Evolutionary conservation across 1,140 invertebrate species (phyloP).

Genomic region (Phymorhynchus buccinoides): DNA sequence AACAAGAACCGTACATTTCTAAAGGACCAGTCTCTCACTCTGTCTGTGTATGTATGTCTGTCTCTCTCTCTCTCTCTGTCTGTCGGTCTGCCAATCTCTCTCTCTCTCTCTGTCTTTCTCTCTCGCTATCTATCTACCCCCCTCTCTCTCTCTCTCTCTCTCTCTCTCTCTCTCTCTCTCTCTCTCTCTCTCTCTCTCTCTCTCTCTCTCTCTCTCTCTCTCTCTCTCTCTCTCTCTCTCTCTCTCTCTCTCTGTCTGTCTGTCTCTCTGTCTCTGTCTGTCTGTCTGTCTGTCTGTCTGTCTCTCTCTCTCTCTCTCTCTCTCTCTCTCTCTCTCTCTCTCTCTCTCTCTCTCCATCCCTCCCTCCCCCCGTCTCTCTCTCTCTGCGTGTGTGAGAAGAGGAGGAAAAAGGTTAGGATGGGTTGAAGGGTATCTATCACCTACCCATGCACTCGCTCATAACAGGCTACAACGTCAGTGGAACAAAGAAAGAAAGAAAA

Average conservation of each 20-base stretch:
- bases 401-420: too few species aligned
- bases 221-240: not conserved
- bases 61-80: constrained; percentile 13
- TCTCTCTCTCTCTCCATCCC: not conserved
- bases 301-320: constrained; percentile 26
- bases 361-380: not conserved
- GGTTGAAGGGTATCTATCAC: too few species aligned
- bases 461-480: too few species aligned
- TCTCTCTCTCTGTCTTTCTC: not conserved
- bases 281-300: not conserved
- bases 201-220: not conserved
- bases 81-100: not conserved
- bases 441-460: too few species aligned
- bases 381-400: not conserved
- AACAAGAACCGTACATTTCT: too few species aligned
- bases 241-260: not conserved
- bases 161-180: not conserved
- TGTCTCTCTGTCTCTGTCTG: constrained; percentile 18
- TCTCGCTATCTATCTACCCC: not conserved
- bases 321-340: constrained; percentile 9
- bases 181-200: not conserved
- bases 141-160: not conserved
- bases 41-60: too few species aligned
- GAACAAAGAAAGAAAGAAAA: too few species aligned
- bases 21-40: too few species aligned